Evolutionary conservation across 2,888 invertebrate species (phyloP).

Genomic region (Eupithecia abbreviata): DNA sequence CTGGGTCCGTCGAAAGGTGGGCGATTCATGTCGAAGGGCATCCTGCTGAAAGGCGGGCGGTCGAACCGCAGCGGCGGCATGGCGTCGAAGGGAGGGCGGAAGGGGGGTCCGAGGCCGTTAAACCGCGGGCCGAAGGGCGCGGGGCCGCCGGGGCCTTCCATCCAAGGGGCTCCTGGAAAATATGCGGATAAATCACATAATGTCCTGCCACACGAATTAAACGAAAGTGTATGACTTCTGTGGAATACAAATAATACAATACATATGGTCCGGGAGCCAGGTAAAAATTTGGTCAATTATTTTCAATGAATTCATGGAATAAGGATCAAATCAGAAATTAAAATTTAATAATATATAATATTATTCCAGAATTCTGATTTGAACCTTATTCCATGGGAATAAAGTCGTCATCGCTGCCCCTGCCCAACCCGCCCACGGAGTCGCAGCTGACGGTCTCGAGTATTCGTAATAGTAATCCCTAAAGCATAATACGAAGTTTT

Average conservation of each 20-base stretch:
- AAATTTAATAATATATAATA: too few relatives aligned
- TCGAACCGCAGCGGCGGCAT: conserved; percentile 60
- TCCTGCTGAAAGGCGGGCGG: conserved; percentile 56
- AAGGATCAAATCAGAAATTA: too few relatives aligned
- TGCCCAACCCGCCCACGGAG: too few relatives aligned
- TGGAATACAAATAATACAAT: not conserved
- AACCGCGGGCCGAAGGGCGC: conserved; percentile 71
- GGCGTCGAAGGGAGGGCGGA: conserved; percentile 62
- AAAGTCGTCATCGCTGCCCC: too few relatives aligned
- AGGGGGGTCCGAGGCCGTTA: conserved; percentile 74
- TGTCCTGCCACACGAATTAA: conserved; percentile 6
- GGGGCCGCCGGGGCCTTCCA: conserved; percentile 68
- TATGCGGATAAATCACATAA: conserved; percentile 1
- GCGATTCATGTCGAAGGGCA: conserved; percentile 55
- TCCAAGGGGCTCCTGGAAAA: conserved; percentile 66
- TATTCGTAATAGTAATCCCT: too few relatives aligned
- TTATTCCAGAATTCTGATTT: too few relatives aligned
- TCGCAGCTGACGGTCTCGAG: too few relatives aligned
- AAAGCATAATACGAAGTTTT: too few relatives aligned
- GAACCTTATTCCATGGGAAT: too few relatives aligned
- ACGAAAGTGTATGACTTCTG: not conserved
- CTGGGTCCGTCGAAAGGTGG: conserved; percentile 58
- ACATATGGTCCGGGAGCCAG: too few relatives aligned
- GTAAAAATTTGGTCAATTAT: too few relatives aligned
- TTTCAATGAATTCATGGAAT: too few relatives aligned